phyloP scores from a whole-genome alignment of 2,888 invertebrate genomes.

The Idaea biselata region DNA sequence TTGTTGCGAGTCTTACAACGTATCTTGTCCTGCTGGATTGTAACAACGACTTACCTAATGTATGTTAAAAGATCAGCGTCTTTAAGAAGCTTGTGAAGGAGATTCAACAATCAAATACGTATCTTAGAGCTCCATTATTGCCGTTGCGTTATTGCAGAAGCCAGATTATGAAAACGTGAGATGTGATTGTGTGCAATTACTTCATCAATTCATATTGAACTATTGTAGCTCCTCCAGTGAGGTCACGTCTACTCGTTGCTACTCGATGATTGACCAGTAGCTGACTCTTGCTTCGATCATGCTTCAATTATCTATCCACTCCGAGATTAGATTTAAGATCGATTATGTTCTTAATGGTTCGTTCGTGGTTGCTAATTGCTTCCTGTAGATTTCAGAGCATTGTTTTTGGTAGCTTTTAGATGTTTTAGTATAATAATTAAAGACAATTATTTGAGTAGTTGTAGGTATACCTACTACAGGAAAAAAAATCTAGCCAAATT shows the following conservation, averaged over 20 bases:
- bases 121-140: background rate
- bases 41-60: background rate
- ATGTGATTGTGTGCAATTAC: background rate
- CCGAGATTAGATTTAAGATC: background rate
- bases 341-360: slow-evolving; percentile 1
- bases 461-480: too few species aligned
- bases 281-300: background rate
- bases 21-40: background rate
- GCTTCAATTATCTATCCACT: background rate
- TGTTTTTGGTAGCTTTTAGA: background rate
- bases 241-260: background rate
- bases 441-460: too few species aligned
- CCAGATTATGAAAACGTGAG: background rate
- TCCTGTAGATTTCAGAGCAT: background rate
- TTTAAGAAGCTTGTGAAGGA: too few species aligned
- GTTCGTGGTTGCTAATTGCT: slow-evolving; percentile 5
- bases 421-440: background rate
- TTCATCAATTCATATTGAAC: background rate
- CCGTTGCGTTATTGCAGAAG: background rate
- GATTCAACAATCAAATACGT: background rate
- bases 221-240: background rate
- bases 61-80: background rate
- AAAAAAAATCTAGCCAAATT: too few species aligned
- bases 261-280: background rate
- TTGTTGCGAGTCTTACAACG: background rate